Evolutionary conservation across 2,797 vertebrate species (phyloP).

Genomic region (Mionectes olivaceus): DNA sequence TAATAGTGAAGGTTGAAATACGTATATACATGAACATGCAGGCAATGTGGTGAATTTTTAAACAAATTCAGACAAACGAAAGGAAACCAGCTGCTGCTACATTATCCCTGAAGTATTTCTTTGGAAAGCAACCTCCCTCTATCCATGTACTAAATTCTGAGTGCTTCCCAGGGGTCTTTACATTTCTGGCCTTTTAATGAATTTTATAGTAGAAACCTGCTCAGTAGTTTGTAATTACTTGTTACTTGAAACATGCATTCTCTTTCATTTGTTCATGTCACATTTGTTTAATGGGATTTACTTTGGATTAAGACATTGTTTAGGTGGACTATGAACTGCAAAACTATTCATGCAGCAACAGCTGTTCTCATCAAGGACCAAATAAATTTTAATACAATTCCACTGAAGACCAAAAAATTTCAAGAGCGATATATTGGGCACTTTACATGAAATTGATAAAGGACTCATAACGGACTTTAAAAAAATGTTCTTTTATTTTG

Average conservation of each 20-base stretch:
- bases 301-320: background rate
- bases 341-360: background rate
- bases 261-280: background rate
- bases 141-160: background rate
- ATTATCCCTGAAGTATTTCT: background rate
- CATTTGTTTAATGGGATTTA: background rate
- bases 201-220: background rate
- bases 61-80: background rate
- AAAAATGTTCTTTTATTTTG: background rate
- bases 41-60: background rate
- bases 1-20: background rate
- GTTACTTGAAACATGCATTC: background rate
- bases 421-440: background rate
- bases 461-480: background rate
- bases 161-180: background rate
- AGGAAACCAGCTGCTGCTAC: background rate
- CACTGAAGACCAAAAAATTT: background rate
- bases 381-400: background rate
- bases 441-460: background rate
- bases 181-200: slow-evolving; percentile 3
- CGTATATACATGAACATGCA: background rate
- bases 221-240: background rate
- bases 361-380: background rate
- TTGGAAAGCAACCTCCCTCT: background rate
- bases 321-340: background rate